Base-by-base conservation (phyloP, 2,797 vertebrate species). In the Jordanella pulchra region DNA sequence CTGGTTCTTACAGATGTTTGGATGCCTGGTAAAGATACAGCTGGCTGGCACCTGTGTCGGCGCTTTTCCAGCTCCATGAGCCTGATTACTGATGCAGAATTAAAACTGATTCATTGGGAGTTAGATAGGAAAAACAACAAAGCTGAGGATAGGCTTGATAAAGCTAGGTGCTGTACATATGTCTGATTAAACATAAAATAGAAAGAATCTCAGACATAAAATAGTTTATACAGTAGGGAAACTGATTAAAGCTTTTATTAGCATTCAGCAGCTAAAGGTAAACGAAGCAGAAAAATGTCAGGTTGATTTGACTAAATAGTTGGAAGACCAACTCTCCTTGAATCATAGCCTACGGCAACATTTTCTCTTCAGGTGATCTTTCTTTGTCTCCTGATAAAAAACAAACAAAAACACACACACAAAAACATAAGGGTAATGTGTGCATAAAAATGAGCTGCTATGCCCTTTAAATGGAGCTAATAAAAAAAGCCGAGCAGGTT, bases 1-100 rank as follows among this genome's bases (percentile, higher is more conserved):
- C 79, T 83, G 84, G 35, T 80, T 92, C 71, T 68, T 91, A 89
- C 92, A 91, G 90, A 92, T 92, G 92, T 93, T 91, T 82, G 83
- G 69, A 64, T 80, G 86, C 86, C 89, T 90, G 90, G 85, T 88
- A 85, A 83, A 87, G 89, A 87, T 74, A 83, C 88, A 91, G 89
- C 87, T 89, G 90, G 87, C 79, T 89, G 85, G 18, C 0, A 27
- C 81, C 42, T 44, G 72, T 51, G 77, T 53, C 75, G 86, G 84
- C 75, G 23, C 72, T 72, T 72, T 68, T 87, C 82, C 87, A 85
- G 77, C 60, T 85, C 67, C 72, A 60, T 69, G 77, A 64, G 75
- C 72, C 63, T 71, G 86, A 75, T 84, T 81, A 86, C 79, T 83
- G 89, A 85, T 84, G 89, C 88, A 72, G 84, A 85, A 84, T 80